Conservation (phyloP, 2,113 vertebrate species). For the Burhinus oedicnemus region DNA sequence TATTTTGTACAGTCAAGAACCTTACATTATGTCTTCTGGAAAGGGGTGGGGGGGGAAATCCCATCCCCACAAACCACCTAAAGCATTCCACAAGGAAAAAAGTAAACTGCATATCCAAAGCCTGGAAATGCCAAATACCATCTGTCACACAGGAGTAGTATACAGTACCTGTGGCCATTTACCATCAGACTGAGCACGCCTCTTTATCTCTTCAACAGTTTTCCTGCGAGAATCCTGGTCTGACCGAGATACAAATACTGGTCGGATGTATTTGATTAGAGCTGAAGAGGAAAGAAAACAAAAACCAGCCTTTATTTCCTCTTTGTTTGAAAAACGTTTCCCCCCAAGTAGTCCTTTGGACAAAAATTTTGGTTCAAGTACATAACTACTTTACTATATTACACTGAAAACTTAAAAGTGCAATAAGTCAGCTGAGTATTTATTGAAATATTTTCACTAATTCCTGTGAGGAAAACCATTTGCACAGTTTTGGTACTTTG, state of each 20-base stretch:
- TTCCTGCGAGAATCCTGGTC: constrained; percentile 95
- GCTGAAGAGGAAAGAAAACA: constrained; percentile 74
- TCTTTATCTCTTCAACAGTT: constrained; percentile 94
- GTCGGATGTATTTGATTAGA: constrained; percentile 93
- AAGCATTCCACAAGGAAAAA: background rate
- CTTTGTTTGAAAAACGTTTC: background rate
- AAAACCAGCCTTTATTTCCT: background rate
- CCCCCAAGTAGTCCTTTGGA: background rate
- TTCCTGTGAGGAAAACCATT: background rate
- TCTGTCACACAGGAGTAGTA: background rate
- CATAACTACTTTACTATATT: background rate
- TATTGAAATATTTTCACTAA: background rate
- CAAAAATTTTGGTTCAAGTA: background rate
- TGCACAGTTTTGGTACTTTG: background rate
- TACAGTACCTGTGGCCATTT: constrained; percentile 92
- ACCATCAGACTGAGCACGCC: constrained; percentile 88
- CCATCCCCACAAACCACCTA: background rate
- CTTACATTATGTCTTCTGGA: background rate
- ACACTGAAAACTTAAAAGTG: background rate
- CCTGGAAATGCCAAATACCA: background rate
- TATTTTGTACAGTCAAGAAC: background rate
- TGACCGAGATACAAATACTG: constrained; percentile 93
- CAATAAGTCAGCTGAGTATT: too few relatives aligned
- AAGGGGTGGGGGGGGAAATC: rapidly evolving
- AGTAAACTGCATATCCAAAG: background rate